A percentile compares a stretch with the other conserved stretches of the same genome.
Evolutionary conservation across 2,113 vertebrate genomes (phyloP).

Genomic region (Pseudorasbora parva): DNA sequence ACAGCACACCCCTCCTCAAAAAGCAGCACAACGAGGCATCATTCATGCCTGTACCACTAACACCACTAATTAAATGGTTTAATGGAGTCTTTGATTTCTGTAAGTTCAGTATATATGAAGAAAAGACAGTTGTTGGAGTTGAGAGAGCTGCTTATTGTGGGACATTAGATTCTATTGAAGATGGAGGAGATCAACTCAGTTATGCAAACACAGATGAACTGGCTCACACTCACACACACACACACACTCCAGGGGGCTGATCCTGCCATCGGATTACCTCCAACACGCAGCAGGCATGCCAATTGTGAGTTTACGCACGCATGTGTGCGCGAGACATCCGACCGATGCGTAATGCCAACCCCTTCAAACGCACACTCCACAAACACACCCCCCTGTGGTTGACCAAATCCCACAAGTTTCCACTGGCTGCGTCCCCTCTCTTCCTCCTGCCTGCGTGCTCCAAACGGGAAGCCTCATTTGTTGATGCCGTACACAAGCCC

Average conservation of each 20-base stretch:
- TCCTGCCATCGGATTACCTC: conserved; percentile 53
- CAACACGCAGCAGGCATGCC: conserved; percentile 45
- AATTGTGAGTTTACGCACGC: conserved; percentile 32
- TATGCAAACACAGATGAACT: conserved; percentile 54
- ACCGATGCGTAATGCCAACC: conserved; percentile 41
- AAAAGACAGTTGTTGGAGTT: conserved; percentile 30
- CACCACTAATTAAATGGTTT: background rate
- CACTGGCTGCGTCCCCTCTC: conserved; percentile 49
- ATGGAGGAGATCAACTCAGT: conserved; percentile 49
- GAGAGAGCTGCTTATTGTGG: conserved; percentile 42
- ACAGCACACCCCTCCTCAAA: background rate
- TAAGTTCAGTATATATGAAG: conserved; percentile 6
- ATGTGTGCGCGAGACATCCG: conserved; percentile 39
- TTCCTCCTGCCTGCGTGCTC: conserved; percentile 36
- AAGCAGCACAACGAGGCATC: background rate
- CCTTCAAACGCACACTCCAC: conserved; percentile 51
- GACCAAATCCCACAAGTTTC: conserved; percentile 51
- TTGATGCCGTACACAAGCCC: conserved; percentile 42
- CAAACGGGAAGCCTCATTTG: conserved; percentile 55
- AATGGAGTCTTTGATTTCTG: background rate
- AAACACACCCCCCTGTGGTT: conserved; percentile 34
- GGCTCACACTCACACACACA: conserved; percentile 41
- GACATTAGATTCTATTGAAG: conserved; percentile 50
- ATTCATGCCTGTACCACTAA: background rate
- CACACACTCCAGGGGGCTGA: conserved; percentile 43